Percentiles rank a stretch among this genome's conserved stretches.
Conservation (phyloP, 35 echinoderm and acorn worm species). For the Holothuria glaberrima region DNA sequence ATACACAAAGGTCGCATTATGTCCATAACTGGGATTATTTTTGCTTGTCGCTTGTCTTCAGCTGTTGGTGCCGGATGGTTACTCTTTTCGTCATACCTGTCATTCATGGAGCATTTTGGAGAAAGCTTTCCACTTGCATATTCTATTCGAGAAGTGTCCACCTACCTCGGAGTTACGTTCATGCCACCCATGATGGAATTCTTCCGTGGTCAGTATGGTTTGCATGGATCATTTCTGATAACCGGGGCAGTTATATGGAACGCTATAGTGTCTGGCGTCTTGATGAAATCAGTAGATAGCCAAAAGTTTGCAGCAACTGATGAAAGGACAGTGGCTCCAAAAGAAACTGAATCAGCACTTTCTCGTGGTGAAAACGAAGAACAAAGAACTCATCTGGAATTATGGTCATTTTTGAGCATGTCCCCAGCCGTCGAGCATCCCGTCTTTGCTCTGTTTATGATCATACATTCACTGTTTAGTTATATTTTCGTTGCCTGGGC, state of each 20-base stretch:
- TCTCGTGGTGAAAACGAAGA: no score
- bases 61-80: conserved; percentile 8
- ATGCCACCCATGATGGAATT: background rate
- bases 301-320: no score
- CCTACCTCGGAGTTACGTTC: background rate
- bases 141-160: background rate
- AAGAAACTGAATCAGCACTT: no score
- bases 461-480: no score
- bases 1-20: no score
- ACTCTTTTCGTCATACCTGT: background rate
- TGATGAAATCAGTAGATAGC: background rate
- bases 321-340: no score
- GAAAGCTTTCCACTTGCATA: background rate
- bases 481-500: no score
- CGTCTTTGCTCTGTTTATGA: no score
- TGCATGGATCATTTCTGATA: conserved; percentile 1
- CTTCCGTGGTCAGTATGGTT: background rate
- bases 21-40: no score
- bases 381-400: no score
- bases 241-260: background rate
- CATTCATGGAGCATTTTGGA: conserved; percentile 6
- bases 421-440: no score
- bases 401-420: no score
- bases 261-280: background rate
- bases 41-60: background rate